A percentile compares a stretch with the other conserved stretches of the same genome.
Conservation (phyloP, 2,113 vertebrate genomes). For the Paedocypris sp. region DNA sequence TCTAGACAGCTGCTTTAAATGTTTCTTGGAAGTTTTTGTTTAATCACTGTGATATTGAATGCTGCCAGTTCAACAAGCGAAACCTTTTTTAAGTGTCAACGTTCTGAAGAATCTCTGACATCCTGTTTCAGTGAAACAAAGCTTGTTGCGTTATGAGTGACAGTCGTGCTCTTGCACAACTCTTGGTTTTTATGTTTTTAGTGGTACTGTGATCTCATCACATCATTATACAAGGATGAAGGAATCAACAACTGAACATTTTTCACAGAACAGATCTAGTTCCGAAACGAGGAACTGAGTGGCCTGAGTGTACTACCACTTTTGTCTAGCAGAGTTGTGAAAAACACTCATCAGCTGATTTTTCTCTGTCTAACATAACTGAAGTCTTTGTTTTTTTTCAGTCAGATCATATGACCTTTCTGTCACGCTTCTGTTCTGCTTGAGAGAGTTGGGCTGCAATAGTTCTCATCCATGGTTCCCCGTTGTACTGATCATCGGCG, state of each 20-base stretch:
- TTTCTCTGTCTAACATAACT: background rate
- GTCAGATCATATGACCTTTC: background rate
- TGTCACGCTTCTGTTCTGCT: background rate
- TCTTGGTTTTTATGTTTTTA: background rate
- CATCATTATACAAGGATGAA: too few species aligned
- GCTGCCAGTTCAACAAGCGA: background rate
- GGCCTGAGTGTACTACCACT: too few species aligned
- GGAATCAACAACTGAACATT: too few species aligned
- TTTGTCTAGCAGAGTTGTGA: too few species aligned
- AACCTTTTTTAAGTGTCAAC: background rate
- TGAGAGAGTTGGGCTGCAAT: background rate
- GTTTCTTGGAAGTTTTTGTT: background rate
- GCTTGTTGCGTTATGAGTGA: background rate
- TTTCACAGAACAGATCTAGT: too few species aligned
- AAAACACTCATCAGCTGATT: too few species aligned
- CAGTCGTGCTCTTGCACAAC: background rate
- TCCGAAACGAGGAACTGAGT: too few species aligned
- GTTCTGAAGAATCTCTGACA: background rate
- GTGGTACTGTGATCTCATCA: slow-evolving; percentile 4
- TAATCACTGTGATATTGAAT: background rate
- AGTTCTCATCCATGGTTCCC: background rate
- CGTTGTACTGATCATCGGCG: background rate
- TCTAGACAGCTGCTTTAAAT: slow-evolving; percentile 9
- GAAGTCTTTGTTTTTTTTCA: background rate
- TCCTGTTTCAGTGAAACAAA: background rate